Base-by-base conservation (phyloP, 2,113 vertebrate species). In the Mastomys coucha region DNA sequence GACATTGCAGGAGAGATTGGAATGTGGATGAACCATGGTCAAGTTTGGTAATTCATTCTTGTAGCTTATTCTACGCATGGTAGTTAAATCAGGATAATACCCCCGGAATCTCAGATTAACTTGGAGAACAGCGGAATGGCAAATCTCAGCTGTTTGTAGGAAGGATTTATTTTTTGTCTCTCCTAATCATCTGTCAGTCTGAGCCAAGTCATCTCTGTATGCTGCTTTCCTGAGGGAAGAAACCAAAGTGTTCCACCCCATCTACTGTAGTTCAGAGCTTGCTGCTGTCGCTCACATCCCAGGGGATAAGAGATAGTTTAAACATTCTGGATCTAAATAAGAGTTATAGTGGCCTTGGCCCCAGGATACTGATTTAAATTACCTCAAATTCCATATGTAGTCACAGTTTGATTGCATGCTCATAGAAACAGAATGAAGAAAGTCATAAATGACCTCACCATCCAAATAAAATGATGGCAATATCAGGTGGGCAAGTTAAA, bases 71-170 rank as follows among this genome's bases (percentile, higher is more conserved):
- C 88, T 88, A 58, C 49, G 88, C 39, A 1, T 9, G n/a, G 80
- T 81, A 90, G 10, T 82, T 82, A 39, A 86, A 33, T 51, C 65
- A 67, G 51, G 77, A 51, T 87, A 63, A 26, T 69, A 89, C 88
- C 92, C 93, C 73, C 12, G 56, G 81, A 89, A 89, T 75, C 51
- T 81, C n/a, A 63, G 70, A 92, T 58, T 87, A 31, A n/a, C 49
- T 91, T 60, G 45, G 49, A 88, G 51, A 75, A 80, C 7, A 72
- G 51, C 26, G 1, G 1, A 26, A n/a, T 78, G 39, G 49, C 22
- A 22, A 60, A 36, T 45, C 81, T 85, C 72, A 91, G 14, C 84
- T 85, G 31, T 42, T 49, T 51, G 14, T 42, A 58, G 70, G 76
- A n/a, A 33, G 24, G 85, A 69, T 28, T 67, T 65, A 60, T 26